phyloP scores from a whole-genome alignment of 37 sponge, comb jelly and placozoan genomes.

The Hormiphora californensis region DNA sequence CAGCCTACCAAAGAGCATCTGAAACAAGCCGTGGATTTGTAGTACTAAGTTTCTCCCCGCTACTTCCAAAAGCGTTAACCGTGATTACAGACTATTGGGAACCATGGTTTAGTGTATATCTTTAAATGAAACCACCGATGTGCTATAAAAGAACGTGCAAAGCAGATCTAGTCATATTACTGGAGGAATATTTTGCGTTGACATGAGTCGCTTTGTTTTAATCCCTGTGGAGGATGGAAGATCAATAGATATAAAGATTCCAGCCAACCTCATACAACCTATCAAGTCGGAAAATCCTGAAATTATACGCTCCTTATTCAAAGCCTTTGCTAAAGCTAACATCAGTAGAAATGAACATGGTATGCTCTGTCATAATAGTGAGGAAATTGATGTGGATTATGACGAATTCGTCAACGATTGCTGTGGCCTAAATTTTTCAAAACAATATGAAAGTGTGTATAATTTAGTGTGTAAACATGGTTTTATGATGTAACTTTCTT shows the following conservation, averaged over 20 bases:
- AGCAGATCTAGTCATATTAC: neutral
- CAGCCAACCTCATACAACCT: no score
- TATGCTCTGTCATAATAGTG: no score
- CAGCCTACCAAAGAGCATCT: conserved; percentile 1
- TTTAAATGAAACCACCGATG: neutral
- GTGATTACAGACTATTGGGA: neutral
- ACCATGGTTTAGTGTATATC: conserved; percentile 7
- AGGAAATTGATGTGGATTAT: no score
- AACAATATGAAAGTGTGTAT: neutral
- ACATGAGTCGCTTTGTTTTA: no score
- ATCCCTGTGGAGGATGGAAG: no score
- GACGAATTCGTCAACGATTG: neutral
- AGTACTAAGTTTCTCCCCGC: neutral
- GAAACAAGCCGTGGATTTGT: neutral
- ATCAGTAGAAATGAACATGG: no score
- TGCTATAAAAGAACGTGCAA: neutral
- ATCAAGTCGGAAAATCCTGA: no score
- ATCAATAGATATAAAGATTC: no score
- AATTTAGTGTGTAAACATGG: neutral
- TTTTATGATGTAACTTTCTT: neutral
- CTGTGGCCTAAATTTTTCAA: neutral
- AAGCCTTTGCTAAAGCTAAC: no score
- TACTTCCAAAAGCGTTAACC: neutral
- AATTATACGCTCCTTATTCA: no score
- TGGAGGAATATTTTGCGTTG: neutral